Conservation (phyloP, 1,140 invertebrate genomes). For the Atta texana region DNA sequence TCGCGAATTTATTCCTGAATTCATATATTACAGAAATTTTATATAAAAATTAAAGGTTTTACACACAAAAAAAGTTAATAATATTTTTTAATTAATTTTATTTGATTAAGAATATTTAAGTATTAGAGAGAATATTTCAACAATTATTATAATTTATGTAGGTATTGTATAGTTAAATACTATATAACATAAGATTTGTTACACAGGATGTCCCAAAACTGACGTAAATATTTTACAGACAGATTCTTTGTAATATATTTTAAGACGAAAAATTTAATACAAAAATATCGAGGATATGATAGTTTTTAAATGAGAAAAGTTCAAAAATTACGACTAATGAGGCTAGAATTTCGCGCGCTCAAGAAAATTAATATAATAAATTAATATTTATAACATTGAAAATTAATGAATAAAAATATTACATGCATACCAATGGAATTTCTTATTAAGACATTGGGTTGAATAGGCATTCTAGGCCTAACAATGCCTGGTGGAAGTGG, state of each 20-base stretch:
- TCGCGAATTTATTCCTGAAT: constrained; percentile 78
- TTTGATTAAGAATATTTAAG: neutral
- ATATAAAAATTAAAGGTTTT: constrained; percentile 13
- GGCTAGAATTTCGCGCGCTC: no score
- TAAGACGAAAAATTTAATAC: no score
- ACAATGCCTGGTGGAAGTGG: constrained; percentile 87
- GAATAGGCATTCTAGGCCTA: constrained; percentile 85
- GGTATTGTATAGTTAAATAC: no score
- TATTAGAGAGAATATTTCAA: neutral
- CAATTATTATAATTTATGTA: constrained; percentile 15
- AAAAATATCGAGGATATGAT: no score
- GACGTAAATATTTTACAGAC: no score
- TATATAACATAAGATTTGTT: no score
- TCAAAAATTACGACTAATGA: no score
- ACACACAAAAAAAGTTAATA: neutral
- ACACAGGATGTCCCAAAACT: no score
- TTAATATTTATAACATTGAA: neutral
- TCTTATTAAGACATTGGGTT: constrained; percentile 82
- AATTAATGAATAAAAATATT: constrained; percentile 34
- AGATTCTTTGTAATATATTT: no score
- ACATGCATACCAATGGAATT: constrained; percentile 81
- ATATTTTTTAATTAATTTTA: constrained; percentile 22
- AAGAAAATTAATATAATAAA: neutral
- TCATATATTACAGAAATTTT: constrained; percentile 18
- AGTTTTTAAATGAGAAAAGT: no score